Conservation (phyloP, 2,888 invertebrate species). For the Coelogynopora nodosa region DNA sequence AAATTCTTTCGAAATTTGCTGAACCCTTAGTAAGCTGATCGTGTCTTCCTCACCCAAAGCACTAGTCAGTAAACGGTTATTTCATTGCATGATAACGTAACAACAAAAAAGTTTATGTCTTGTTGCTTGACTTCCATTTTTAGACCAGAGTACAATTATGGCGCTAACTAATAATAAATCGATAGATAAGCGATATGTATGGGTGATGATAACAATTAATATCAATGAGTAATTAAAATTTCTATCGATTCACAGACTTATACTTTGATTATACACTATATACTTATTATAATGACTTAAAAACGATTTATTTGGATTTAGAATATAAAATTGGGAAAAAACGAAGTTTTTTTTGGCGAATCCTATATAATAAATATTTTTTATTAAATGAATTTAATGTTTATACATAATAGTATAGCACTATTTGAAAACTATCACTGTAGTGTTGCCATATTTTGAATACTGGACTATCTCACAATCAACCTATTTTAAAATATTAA, state of each 20-base stretch:
- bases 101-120: constrained; percentile 14
- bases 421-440: no score
- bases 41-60: background rate
- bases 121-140: constrained; percentile 28
- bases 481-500: no score
- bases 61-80: constrained; percentile 27
- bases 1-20: constrained; percentile 18
- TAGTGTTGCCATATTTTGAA: no score
- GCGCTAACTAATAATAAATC: constrained; percentile 23
- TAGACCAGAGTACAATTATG: background rate
- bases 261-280: constrained; percentile 2
- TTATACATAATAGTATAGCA: no score
- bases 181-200: constrained; percentile 21
- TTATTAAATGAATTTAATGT: no score
- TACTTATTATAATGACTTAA: background rate
- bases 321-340: constrained; percentile 1
- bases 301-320: no score
- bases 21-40: constrained; percentile 17
- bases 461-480: no score
- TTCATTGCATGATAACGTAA: constrained; percentile 25
- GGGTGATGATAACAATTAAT: background rate
- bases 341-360: background rate
- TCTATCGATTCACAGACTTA: background rate
- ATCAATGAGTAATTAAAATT: constrained; percentile 7
- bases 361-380: no score